These are phyloP conservation scores for Apis cerana DNA, from an alignment of 1,140 invertebrate genomes.

Conservation along the genomic window DNA sequence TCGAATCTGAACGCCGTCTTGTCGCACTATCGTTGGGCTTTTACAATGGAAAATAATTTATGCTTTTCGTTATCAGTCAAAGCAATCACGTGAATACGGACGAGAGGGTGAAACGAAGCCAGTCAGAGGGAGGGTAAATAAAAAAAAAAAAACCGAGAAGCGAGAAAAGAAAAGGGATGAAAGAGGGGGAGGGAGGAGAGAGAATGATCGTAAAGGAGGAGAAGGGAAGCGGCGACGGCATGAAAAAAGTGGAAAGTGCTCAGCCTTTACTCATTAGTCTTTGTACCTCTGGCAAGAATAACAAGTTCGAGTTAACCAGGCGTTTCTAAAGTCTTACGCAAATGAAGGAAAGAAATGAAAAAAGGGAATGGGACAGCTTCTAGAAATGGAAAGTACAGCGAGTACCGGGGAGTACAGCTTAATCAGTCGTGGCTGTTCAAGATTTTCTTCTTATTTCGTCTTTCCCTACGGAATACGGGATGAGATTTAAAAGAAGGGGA, in stretches of 20 bases:
- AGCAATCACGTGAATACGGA: constrained; percentile 14
- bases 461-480: constrained; percentile 34
- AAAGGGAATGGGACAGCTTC: constrained; percentile 27
- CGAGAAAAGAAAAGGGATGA: neutral
- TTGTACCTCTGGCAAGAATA: constrained; percentile 51
- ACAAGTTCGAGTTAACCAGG: constrained; percentile 54
- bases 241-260: constrained; percentile 46
- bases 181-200: no score
- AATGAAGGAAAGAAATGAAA: constrained; percentile 52
- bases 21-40: neutral
- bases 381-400: constrained; percentile 47
- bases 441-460: constrained; percentile 48
- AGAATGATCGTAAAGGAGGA: neutral
- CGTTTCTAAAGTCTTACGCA: constrained; percentile 55
- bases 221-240: neutral
- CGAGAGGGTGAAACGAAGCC: neutral
- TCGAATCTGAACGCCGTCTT: neutral
- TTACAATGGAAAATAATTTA: constrained; percentile 37
- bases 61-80: constrained; percentile 23
- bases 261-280: constrained; percentile 52
- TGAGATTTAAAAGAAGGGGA: constrained; percentile 25
- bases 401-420: constrained; percentile 55
- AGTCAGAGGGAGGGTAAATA: constrained; percentile 9
- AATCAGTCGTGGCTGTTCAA: constrained; percentile 65
- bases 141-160: neutral